phyloP scores from a whole-genome alignment of 2,888 invertebrate species.

The Metalampra italica region DNA sequence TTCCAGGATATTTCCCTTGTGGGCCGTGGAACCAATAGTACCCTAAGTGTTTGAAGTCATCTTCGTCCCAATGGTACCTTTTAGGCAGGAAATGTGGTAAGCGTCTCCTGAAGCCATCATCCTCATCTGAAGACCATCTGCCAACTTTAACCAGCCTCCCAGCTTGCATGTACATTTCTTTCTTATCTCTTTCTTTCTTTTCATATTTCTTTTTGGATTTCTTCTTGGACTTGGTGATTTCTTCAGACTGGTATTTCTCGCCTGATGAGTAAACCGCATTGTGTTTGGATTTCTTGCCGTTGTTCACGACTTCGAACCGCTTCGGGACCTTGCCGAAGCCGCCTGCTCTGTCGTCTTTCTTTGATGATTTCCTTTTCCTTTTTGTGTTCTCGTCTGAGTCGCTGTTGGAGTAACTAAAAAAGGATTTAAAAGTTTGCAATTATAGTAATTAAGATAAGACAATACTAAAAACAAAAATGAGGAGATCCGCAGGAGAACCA shows the following conservation, averaged over 20 bases:
- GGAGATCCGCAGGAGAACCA: no score
- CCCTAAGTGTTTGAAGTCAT: slow-evolving; percentile 37
- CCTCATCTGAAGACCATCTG: not conserved
- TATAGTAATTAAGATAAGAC: no score
- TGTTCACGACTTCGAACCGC: slow-evolving; percentile 11
- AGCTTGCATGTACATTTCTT: slow-evolving; percentile 2
- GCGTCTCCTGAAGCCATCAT: slow-evolving; percentile 1
- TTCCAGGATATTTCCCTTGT: slow-evolving; percentile 26
- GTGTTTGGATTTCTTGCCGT: not conserved
- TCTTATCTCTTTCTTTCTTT: not conserved
- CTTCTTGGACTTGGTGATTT: not conserved
- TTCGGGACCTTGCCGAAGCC: slow-evolving; percentile 3
- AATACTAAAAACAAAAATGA: no score
- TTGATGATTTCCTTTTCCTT: not conserved
- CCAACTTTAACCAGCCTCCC: not conserved
- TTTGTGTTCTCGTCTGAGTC: not conserved
- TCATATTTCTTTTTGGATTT: not conserved
- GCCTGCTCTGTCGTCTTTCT: not conserved
- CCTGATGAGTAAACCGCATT: not conserved
- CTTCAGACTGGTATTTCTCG: not conserved
- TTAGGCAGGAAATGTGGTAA: slow-evolving; percentile 49
- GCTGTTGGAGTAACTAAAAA: not conserved
- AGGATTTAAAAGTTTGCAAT: no score
- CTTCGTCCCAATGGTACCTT: slow-evolving; percentile 39
- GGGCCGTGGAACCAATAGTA: slow-evolving; percentile 53